These are phyloP conservation scores for Melanogrammus aeglefinus DNA, from an alignment of 2,797 vertebrate genomes.

Conservation along the genomic window DNA sequence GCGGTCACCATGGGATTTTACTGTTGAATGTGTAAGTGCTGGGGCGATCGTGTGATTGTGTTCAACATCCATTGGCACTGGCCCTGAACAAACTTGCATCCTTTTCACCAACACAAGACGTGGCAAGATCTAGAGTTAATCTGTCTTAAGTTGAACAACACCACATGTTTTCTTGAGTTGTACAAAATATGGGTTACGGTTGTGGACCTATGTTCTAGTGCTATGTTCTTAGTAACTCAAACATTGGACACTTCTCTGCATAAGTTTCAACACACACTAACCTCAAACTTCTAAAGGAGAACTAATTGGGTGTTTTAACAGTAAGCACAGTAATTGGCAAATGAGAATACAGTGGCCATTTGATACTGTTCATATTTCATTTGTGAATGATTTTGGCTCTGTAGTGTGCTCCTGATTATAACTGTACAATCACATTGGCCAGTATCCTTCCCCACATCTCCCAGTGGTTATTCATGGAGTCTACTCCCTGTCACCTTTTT, in stretches of 20 bases:
- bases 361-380: background rate
- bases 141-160: background rate
- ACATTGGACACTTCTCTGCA: background rate
- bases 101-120: slow-evolving; percentile 1
- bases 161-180: background rate
- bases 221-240: background rate
- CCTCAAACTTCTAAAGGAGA: background rate
- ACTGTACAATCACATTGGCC: background rate
- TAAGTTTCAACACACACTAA: background rate
- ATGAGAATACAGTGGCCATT: background rate
- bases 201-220: background rate
- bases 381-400: background rate
- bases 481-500: background rate
- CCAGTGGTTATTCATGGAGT: background rate
- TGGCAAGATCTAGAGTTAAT: background rate
- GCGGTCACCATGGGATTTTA: slow-evolving; percentile 38
- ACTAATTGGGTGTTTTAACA: background rate
- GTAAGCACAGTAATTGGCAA: background rate
- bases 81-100: slow-evolving; percentile 41
- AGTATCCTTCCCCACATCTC: background rate
- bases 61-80: slow-evolving; percentile 55
- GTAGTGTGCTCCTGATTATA: background rate
- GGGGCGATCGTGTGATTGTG: slow-evolving; percentile 50
- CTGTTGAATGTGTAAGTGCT: background rate
- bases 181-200: background rate